Percentiles rank a stretch among this genome's conserved stretches.
These are phyloP conservation scores for Silurus lanzhouensis DNA, from an alignment of 2,797 vertebrate genomes.

Conservation along the genomic window DNA sequence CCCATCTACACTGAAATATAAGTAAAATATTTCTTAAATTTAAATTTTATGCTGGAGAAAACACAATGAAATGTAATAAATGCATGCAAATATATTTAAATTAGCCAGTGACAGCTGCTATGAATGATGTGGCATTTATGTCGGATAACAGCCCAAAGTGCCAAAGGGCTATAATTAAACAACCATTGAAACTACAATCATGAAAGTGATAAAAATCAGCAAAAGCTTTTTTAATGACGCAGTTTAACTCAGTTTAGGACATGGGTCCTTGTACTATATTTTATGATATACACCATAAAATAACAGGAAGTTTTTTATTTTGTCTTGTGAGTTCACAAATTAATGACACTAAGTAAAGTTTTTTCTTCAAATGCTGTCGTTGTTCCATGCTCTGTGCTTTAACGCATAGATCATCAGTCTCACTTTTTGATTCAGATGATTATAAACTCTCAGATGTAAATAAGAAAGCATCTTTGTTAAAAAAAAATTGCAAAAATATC, in stretches of 20 bases:
- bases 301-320: not conserved
- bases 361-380: not conserved
- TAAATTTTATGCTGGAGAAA: not conserved
- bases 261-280: not conserved
- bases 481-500: not conserved
- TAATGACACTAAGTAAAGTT: not conserved
- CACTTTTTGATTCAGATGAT: not conserved
- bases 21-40: not conserved
- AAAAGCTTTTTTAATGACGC: conserved; percentile 1
- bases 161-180: conserved; percentile 21
- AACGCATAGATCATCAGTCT: not conserved
- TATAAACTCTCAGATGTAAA: not conserved
- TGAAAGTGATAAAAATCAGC: not conserved
- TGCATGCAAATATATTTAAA: conserved; percentile 30
- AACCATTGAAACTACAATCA: conserved; percentile 26
- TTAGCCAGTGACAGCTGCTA: conserved; percentile 2
- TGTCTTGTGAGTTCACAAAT: not conserved
- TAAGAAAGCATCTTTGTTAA: not conserved
- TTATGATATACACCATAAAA: not conserved
- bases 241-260: not conserved
- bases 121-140: conserved; percentile 25
- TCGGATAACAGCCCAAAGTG: conserved; percentile 11
- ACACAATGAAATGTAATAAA: conserved; percentile 16
- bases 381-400: not conserved
- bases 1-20: not conserved